phyloP scores from a whole-genome alignment of 2,797 vertebrate genomes.

The Cirrhinus mrigala region DNA sequence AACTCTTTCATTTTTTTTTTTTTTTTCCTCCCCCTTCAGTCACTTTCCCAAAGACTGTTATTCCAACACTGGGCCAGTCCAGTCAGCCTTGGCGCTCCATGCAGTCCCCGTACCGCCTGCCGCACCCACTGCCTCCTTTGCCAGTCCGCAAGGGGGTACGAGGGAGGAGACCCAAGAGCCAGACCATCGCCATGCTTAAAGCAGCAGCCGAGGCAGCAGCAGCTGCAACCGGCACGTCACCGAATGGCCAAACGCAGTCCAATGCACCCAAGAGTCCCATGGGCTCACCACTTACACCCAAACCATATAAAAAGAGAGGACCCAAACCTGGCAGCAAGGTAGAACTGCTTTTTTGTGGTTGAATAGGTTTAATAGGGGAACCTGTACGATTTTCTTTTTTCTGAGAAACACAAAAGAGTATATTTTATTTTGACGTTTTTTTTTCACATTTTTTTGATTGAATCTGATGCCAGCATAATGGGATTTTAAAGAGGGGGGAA shows the following conservation, averaged over 20 bases:
- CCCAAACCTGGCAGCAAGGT: slow-evolving; percentile 92
- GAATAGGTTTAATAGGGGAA: neutral
- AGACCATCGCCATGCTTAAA: slow-evolving; percentile 83
- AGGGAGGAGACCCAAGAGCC: slow-evolving; percentile 81
- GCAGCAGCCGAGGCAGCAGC: slow-evolving; percentile 76
- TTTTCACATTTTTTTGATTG: neutral
- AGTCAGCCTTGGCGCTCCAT: slow-evolving; percentile 82
- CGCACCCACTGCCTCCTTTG: slow-evolving; percentile 80
- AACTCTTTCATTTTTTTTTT: slow-evolving; percentile 51
- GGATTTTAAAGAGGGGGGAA: neutral
- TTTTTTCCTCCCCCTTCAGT: slow-evolving; percentile 72
- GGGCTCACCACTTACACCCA: slow-evolving; percentile 74
- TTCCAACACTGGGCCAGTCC: slow-evolving; percentile 80
- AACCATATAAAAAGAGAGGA: slow-evolving; percentile 87
- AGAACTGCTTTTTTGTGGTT: neutral
- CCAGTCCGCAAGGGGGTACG: slow-evolving; percentile 86
- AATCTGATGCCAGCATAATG: neutral
- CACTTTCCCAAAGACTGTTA: slow-evolving; percentile 81
- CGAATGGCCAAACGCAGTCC: slow-evolving; percentile 82
- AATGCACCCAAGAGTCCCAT: slow-evolving; percentile 68
- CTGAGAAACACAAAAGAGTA: neutral
- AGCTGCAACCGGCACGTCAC: slow-evolving; percentile 64
- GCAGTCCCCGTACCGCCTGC: slow-evolving; percentile 88
- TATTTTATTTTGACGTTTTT: neutral
- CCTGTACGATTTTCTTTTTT: neutral